Evolutionary conservation across 2,113 vertebrate species (phyloP).

Genomic region (Centropristis striata): DNA sequence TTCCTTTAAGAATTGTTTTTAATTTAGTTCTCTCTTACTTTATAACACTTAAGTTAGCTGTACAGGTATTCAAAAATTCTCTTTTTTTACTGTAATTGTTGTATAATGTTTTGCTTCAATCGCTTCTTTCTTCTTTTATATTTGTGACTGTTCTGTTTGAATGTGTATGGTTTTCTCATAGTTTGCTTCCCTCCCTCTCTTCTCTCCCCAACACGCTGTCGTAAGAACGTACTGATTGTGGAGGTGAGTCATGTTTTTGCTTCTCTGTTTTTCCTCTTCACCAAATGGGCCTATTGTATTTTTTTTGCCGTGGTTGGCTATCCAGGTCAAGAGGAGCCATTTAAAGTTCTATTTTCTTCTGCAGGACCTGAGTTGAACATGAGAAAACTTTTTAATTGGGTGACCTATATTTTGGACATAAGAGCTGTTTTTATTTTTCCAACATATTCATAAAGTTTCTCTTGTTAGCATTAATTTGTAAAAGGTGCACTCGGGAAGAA

Average conservation of each 20-base stretch:
- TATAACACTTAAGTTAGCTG: neutral
- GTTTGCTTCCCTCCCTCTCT: slow-evolving; percentile 42
- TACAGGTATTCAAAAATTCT: neutral
- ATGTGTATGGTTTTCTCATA: slow-evolving; percentile 28
- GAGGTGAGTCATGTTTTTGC: slow-evolving; percentile 89
- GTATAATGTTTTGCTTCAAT: neutral
- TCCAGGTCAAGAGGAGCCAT: slow-evolving; percentile 59
- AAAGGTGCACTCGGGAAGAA: neutral
- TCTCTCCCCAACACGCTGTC: slow-evolving; percentile 69
- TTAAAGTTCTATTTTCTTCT: slow-evolving; percentile 41
- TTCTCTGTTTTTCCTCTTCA: slow-evolving; percentile 11
- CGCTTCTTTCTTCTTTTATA: neutral
- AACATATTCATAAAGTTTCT: slow-evolving; percentile 9
- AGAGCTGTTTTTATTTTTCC: slow-evolving; percentile 10
- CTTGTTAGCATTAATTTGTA: slow-evolving; percentile 13
- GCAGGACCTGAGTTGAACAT: slow-evolving; percentile 26
- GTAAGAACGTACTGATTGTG: slow-evolving; percentile 94
- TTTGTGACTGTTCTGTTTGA: neutral
- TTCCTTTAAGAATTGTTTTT: neutral
- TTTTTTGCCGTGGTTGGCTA: neutral
- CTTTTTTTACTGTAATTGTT: neutral
- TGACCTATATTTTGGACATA: slow-evolving; percentile 57
- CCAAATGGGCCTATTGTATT: slow-evolving; percentile 43
- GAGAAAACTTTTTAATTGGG: slow-evolving; percentile 55
- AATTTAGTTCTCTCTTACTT: neutral